phyloP scores from a whole-genome alignment of 2,797 vertebrate genomes.

The Ficedula albicollis region DNA sequence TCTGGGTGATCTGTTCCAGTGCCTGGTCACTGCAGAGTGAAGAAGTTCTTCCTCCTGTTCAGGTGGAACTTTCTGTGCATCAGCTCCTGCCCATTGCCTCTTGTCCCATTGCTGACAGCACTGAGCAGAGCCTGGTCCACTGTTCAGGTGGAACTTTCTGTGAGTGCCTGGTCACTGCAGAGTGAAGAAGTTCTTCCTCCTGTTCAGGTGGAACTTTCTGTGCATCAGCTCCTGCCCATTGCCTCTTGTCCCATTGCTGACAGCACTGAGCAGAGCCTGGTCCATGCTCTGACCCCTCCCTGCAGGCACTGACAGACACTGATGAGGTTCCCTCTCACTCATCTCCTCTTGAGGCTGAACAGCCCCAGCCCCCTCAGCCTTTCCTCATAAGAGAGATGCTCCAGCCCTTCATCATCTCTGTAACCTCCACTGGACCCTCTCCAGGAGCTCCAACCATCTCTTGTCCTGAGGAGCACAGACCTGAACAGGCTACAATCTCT shows the following conservation, averaged over 20 bases:
- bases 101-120: background rate
- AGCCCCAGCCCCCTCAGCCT: background rate
- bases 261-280: background rate
- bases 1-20: accelerated
- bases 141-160: no score
- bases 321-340: accelerated
- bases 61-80: no score
- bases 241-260: background rate
- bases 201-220: no score
- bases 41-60: background rate
- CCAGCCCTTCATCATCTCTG: no score
- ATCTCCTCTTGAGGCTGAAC: accelerated
- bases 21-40: accelerated
- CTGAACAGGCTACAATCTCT: background rate
- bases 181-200: accelerated
- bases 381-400: background rate
- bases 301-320: background rate
- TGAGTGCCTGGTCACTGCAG: accelerated
- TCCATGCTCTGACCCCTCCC: background rate
- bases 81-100: accelerated
- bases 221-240: accelerated
- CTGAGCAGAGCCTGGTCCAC: background rate
- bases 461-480: background rate
- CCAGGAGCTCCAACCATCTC: background rate
- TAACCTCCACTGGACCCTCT: accelerated